Evolutionary conservation across 2,797 vertebrate genomes (phyloP).

Genomic region (Cynodonichthys magdalenae): DNA sequence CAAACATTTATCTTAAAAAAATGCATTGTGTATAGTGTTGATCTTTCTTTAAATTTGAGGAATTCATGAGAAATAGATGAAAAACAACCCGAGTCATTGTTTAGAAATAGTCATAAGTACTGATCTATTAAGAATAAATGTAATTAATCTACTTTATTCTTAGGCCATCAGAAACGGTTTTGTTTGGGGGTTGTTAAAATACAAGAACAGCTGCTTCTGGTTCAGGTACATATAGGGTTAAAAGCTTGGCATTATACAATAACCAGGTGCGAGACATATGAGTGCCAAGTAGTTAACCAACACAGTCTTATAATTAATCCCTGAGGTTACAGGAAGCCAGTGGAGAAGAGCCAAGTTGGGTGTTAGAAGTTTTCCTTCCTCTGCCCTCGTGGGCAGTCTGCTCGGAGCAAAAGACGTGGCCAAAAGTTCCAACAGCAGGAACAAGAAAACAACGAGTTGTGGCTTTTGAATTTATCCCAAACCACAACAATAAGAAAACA

Average conservation of each 20-base stretch:
- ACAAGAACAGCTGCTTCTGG: slow-evolving; percentile 28
- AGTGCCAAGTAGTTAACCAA: slow-evolving; percentile 53
- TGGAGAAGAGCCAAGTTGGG: slow-evolving; percentile 35
- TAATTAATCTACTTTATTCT: not conserved
- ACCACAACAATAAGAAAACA: not conserved
- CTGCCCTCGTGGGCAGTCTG: slow-evolving; percentile 16
- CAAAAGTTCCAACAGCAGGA: slow-evolving; percentile 1
- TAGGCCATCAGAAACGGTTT: not conserved
- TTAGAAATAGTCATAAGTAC: not conserved
- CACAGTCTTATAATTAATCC: slow-evolving; percentile 50
- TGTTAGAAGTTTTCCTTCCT: slow-evolving; percentile 27
- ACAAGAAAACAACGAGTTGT: not conserved
- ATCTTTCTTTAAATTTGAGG: not conserved
- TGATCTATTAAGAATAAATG: slow-evolving; percentile 8
- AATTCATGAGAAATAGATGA: not conserved
- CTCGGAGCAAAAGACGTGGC: slow-evolving; percentile 27
- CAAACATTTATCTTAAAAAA: not conserved
- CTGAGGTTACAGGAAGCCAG: slow-evolving; percentile 49
- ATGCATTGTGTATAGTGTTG: too few relatives aligned
- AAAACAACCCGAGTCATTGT: not conserved
- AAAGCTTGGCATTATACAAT: slow-evolving; percentile 31
- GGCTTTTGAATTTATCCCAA: not conserved
- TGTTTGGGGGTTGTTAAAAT: slow-evolving; percentile 1
- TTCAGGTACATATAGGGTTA: slow-evolving; percentile 49
- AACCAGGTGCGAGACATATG: slow-evolving; percentile 54